These are phyloP conservation scores for Thamnophis sirtalis DNA, from an alignment of 2,113 vertebrate genomes.

Conservation along the genomic window DNA sequence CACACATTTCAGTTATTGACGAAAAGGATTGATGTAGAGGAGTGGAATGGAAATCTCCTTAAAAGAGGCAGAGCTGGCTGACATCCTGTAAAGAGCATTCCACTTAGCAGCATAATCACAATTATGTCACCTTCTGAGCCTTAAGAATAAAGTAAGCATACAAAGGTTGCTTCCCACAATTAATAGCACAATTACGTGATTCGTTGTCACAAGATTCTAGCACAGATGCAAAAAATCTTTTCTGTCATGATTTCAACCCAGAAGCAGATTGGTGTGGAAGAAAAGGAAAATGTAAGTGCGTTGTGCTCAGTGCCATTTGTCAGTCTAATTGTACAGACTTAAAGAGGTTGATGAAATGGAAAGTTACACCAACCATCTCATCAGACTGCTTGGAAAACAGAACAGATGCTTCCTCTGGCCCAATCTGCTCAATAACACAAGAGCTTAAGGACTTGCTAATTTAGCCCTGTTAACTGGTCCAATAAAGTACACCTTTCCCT, in stretches of 20 bases:
- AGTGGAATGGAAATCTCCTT: background rate
- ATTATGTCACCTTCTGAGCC: background rate
- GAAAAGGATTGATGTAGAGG: background rate
- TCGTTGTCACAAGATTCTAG: background rate
- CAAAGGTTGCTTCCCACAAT: background rate
- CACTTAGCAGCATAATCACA: background rate
- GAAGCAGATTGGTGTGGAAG: background rate
- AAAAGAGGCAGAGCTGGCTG: background rate
- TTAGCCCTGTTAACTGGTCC: background rate
- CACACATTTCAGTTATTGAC: background rate
- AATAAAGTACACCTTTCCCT: background rate
- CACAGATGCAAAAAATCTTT: background rate
- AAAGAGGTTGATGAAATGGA: background rate
- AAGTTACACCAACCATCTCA: background rate
- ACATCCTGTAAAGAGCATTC: background rate
- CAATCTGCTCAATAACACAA: background rate
- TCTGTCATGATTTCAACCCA: background rate
- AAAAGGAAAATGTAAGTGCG: background rate
- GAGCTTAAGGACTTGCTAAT: background rate
- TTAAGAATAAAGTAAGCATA: background rate
- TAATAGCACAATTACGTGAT: background rate
- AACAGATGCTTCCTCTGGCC: background rate
- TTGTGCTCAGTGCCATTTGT: background rate
- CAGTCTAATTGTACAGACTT: background rate
- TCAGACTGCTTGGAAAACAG: background rate